Conservation (phyloP, 2,797 vertebrate species). For the Podarcis siculus region DNA sequence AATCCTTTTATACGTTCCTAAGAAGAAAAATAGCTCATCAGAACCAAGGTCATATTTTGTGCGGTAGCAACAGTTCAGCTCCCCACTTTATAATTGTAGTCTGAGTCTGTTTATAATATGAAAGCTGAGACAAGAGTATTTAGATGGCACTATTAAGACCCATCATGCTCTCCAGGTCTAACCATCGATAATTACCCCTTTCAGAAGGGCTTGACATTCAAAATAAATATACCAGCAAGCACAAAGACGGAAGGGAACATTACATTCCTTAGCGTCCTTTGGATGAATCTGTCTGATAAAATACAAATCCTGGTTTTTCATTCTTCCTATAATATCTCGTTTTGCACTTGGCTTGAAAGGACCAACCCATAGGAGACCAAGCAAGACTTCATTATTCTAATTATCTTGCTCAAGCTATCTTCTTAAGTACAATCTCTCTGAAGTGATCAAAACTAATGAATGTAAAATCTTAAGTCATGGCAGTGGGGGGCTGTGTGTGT, state of each 20-base stretch:
- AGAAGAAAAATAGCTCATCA: neutral
- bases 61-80: neutral
- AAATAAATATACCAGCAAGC: neutral
- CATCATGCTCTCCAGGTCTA: slow-evolving; percentile 2
- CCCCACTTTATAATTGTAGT: neutral
- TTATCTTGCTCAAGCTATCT: neutral
- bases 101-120: slow-evolving; percentile 1
- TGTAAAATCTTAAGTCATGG: neutral
- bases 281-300: neutral
- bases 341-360: neutral
- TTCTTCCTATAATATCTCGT: neutral
- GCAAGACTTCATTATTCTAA: neutral
- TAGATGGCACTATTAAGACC: slow-evolving; percentile 52
- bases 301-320: neutral
- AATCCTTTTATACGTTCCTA: slow-evolving; percentile 21
- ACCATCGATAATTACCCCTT: slow-evolving; percentile 10
- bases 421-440: too few relatives aligned
- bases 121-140: neutral
- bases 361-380: neutral
- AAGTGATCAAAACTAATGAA: neutral
- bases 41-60: slow-evolving; percentile 22
- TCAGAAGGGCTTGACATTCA: slow-evolving; percentile 31
- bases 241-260: neutral
- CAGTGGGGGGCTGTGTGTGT: too few relatives aligned
- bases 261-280: neutral